Percentiles rank a stretch among this genome's conserved stretches.
Conservation (phyloP, 2,888 invertebrate species). For the Hydropsyche betteni region DNA sequence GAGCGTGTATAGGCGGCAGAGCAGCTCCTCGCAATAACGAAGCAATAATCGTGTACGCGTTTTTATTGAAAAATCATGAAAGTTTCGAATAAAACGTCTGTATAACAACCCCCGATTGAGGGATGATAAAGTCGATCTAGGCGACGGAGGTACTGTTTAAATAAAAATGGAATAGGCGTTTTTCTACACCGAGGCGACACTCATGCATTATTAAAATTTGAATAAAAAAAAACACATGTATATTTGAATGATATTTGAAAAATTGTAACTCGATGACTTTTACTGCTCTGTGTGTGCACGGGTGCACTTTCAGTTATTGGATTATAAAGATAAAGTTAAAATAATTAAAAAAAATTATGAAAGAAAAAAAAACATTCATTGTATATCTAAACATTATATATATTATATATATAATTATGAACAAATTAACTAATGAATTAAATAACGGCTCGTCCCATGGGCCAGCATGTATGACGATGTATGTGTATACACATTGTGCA, state of each 20-base stretch:
- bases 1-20: slow-evolving; percentile 51
- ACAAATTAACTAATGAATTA: slow-evolving; percentile 61
- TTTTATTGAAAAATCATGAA: slow-evolving; percentile 61
- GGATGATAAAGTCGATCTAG: slow-evolving; percentile 55
- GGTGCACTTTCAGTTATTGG: slow-evolving; percentile 69
- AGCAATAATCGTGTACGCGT: slow-evolving; percentile 67
- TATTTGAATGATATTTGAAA: not conserved
- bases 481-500: slow-evolving; percentile 77
- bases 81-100: slow-evolving; percentile 31
- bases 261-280: slow-evolving; percentile 51
- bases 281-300: slow-evolving; percentile 69
- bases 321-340: slow-evolving; percentile 46
- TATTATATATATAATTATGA: slow-evolving; percentile 58
- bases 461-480: slow-evolving; percentile 74
- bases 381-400: slow-evolving; percentile 64
- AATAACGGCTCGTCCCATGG: slow-evolving; percentile 67
- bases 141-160: slow-evolving; percentile 59
- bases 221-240: too few species aligned
- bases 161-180: slow-evolving; percentile 58
- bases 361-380: slow-evolving; percentile 37
- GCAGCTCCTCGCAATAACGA: slow-evolving; percentile 64
- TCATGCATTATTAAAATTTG: slow-evolving; percentile 33
- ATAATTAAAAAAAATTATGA: not conserved
- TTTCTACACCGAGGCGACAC: slow-evolving; percentile 53
- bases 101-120: slow-evolving; percentile 37